phyloP scores from a whole-genome alignment of 2,888 invertebrate species.

The Dicyrtomina minuta region DNA sequence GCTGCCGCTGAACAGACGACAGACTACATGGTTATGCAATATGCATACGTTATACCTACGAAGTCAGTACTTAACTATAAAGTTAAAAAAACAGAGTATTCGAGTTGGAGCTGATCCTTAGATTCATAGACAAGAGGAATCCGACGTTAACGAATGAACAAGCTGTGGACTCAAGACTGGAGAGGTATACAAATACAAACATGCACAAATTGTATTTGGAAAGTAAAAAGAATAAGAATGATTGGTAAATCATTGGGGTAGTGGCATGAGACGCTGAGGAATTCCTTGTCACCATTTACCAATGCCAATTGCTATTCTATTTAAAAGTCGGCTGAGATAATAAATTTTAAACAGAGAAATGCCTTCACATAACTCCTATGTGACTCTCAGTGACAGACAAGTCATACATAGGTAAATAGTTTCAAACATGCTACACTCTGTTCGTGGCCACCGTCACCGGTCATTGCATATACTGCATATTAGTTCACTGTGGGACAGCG shows the following conservation, averaged over 20 bases:
- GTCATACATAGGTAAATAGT: too few species aligned
- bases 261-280: constrained; percentile 23
- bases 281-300: constrained; percentile 24
- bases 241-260: constrained; percentile 22
- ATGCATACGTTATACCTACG: not conserved
- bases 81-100: not conserved
- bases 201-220: constrained; percentile 21
- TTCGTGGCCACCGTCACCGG: too few species aligned
- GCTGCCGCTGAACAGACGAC: too few species aligned
- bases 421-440: too few species aligned
- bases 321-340: constrained; percentile 25
- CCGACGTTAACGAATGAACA: constrained; percentile 25
- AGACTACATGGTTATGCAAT: not conserved
- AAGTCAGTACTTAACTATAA: not conserved
- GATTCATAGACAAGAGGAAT: constrained; percentile 23
- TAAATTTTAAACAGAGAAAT: constrained; percentile 13
- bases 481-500: too few species aligned
- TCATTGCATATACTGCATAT: too few species aligned
- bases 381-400: too few species aligned
- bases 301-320: constrained; percentile 22
- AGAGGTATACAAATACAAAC: too few species aligned
- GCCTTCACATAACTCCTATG: not conserved
- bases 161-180: too few species aligned
- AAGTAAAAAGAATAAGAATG: constrained; percentile 11
- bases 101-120: not conserved